Evolutionary conservation across 2,113 vertebrate genomes (phyloP).

Genomic region (Seriola rivoliana): DNA sequence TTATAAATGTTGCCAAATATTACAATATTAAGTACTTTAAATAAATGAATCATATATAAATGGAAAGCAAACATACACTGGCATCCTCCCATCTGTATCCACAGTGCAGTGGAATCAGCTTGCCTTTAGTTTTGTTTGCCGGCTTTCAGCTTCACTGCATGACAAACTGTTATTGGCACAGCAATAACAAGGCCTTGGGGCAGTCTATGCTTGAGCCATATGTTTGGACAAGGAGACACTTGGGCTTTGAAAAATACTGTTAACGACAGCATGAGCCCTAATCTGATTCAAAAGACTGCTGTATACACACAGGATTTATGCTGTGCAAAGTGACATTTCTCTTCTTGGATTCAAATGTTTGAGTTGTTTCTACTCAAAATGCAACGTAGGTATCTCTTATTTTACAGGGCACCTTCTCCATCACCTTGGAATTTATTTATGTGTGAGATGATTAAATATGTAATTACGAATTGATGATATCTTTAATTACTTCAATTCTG

Average conservation of each 20-base stretch:
- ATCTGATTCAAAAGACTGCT: slow-evolving; percentile 63
- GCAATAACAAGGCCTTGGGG: slow-evolving; percentile 81
- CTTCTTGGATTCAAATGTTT: slow-evolving; percentile 21
- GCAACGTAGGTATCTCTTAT: background rate
- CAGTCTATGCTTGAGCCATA: slow-evolving; percentile 81
- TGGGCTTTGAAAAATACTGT: slow-evolving; percentile 76
- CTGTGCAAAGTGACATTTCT: slow-evolving; percentile 32
- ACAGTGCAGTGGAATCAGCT: slow-evolving; percentile 76
- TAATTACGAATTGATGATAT: background rate
- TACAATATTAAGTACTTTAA: slow-evolving; percentile 32
- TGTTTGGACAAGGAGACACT: slow-evolving; percentile 83
- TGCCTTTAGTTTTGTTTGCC: slow-evolving; percentile 82
- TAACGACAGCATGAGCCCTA: slow-evolving; percentile 60
- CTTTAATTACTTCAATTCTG: background rate
- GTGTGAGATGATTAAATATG: background rate
- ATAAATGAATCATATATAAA: slow-evolving; percentile 51
- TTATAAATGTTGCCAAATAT: slow-evolving; percentile 32
- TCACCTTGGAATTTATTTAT: slow-evolving; percentile 2
- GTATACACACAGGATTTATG: slow-evolving; percentile 38
- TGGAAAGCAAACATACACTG: slow-evolving; percentile 53
- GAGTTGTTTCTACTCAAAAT: slow-evolving; percentile 21
- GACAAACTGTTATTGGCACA: slow-evolving; percentile 86
- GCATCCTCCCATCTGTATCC: slow-evolving; percentile 63
- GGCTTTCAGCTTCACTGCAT: slow-evolving; percentile 80
- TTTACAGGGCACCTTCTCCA: background rate